A percentile compares a stretch with the other conserved stretches of the same genome.
Evolutionary conservation across 2,113 vertebrate genomes (phyloP).

Genomic region (Strix aluco): DNA sequence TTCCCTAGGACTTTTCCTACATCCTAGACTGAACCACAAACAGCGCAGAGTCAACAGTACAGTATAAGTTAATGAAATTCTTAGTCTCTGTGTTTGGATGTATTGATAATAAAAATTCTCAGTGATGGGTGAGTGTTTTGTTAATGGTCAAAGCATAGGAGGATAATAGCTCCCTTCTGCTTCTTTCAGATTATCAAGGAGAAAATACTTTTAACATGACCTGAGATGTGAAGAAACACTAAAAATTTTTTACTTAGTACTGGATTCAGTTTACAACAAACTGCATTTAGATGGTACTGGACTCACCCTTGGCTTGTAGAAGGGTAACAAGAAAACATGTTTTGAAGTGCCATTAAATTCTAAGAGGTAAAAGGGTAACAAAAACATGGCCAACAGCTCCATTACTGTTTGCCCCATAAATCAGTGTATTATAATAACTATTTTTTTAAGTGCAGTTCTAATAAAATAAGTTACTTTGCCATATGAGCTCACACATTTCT

Average conservation of each 20-base stretch:
- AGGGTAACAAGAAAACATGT: not conserved
- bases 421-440: not conserved
- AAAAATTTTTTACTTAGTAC: not conserved
- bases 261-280: not conserved
- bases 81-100: not conserved
- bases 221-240: not conserved
- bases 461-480: not conserved
- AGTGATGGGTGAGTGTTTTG: rapidly evolving
- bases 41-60: not conserved
- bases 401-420: not conserved
- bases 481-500: not conserved
- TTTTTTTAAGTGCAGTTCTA: not conserved
- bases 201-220: not conserved
- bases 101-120: not conserved
- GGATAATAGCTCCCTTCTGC: not conserved
- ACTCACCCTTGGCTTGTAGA: not conserved
- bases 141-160: not conserved
- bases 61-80: not conserved
- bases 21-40: not conserved
- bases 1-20: not conserved
- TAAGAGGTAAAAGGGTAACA: not conserved
- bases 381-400: not conserved
- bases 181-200: not conserved
- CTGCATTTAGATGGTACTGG: not conserved
- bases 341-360: not conserved